These are phyloP conservation scores for Nemotelus pantherinus DNA, from an alignment of 2,888 invertebrate genomes.

Conservation along the genomic window DNA sequence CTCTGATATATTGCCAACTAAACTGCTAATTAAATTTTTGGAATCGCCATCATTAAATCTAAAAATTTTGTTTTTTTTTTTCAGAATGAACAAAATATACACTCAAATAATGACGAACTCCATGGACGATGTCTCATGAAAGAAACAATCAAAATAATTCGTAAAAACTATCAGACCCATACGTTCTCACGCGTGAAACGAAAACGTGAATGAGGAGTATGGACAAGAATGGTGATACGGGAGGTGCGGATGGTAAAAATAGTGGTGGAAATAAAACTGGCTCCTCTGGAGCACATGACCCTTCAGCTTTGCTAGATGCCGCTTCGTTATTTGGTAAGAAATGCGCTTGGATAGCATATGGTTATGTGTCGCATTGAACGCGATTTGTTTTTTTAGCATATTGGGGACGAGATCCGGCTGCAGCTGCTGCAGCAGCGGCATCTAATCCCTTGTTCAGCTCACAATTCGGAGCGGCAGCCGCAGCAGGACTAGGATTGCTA, in stretches of 20 bases:
- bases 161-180: not conserved
- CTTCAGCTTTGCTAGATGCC: slow-evolving; percentile 80
- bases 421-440: slow-evolving; percentile 64
- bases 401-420: slow-evolving; percentile 77
- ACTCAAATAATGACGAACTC: not conserved
- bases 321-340: slow-evolving; percentile 75
- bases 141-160: not conserved
- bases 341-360: slow-evolving; percentile 4
- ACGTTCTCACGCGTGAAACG: slow-evolving; percentile 5
- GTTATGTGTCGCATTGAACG: not conserved
- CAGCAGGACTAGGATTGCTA: slow-evolving; percentile 62
- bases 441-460: slow-evolving; percentile 64
- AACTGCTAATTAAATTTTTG: too few species aligned
- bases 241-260: slow-evolving; percentile 66
- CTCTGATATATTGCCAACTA: too few species aligned
- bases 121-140: slow-evolving; percentile 1
- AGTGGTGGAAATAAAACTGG: slow-evolving; percentile 62
- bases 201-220: slow-evolving; percentile 63
- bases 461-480: slow-evolving; percentile 64
- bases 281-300: slow-evolving; percentile 70
- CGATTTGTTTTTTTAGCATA: slow-evolving; percentile 69
- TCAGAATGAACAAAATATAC: not conserved
- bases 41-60: too few species aligned
- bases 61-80: not conserved
- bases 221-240: slow-evolving; percentile 83